These are phyloP conservation scores for Epirrhoe alternata DNA, from an alignment of 2,888 invertebrate genomes.

Conservation along the genomic window DNA sequence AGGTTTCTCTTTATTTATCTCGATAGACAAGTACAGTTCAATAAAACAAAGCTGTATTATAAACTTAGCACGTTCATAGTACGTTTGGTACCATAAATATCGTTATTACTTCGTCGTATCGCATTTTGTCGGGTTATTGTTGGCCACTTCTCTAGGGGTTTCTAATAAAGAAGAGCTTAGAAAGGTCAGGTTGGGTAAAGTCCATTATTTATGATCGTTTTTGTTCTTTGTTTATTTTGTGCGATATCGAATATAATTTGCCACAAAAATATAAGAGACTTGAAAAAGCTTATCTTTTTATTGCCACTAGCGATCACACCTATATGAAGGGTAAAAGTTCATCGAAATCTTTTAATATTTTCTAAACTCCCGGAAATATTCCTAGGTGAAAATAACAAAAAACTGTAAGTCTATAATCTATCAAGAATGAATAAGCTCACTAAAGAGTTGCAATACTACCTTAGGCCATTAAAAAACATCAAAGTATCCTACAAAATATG, in stretches of 20 bases:
- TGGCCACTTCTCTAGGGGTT: constrained; percentile 27
- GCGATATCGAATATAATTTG: constrained; percentile 12
- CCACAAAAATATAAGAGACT: constrained; percentile 5
- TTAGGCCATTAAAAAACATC: too few species aligned
- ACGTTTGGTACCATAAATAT: not conserved
- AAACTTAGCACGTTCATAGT: not conserved
- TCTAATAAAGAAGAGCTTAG: constrained; percentile 40
- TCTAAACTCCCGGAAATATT: too few species aligned
- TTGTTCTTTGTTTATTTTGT: constrained; percentile 22
- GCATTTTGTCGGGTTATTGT: constrained; percentile 3
- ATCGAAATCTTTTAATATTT: too few species aligned
- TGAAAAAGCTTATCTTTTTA: too few species aligned
- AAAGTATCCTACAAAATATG: not conserved
- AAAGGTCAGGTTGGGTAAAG: constrained; percentile 30
- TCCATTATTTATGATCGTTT: constrained; percentile 27
- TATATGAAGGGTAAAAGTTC: too few species aligned
- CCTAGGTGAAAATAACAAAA: too few species aligned
- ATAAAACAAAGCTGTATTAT: not conserved
- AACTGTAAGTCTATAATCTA: too few species aligned
- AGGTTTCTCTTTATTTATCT: constrained; percentile 17
- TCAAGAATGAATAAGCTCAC: too few species aligned
- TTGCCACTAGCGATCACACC: too few species aligned
- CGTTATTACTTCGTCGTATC: not conserved
- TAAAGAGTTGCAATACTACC: too few species aligned
- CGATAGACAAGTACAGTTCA: constrained; percentile 7